Conservation (phyloP, 1,140 invertebrate species). For the Proales similis region DNA sequence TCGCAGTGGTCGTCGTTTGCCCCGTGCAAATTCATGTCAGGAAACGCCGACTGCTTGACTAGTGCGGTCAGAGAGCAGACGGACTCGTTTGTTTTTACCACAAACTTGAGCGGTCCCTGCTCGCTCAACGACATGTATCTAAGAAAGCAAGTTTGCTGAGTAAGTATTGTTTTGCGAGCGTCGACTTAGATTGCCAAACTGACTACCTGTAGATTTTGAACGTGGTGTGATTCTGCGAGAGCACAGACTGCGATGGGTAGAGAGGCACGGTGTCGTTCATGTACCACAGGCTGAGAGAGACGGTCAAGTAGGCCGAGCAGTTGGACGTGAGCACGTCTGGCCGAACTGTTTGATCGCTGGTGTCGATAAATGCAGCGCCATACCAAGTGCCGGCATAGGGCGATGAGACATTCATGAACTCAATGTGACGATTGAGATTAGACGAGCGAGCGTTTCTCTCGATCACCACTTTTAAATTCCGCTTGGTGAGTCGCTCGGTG, state of each 20-base stretch:
- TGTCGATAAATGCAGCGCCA: constrained; percentile 24
- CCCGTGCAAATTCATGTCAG: constrained; percentile 23
- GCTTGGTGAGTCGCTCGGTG: constrained; percentile 13
- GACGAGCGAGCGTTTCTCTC: constrained; percentile 8
- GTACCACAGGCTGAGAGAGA: constrained; percentile 26
- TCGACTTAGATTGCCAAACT: no score
- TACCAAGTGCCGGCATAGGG: constrained; percentile 24
- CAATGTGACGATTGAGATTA: constrained; percentile 2
- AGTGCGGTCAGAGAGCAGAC: constrained; percentile 2
- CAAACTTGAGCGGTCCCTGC: no score
- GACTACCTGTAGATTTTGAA: constrained; percentile 31
- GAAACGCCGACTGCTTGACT: constrained; percentile 31
- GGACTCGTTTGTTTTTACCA: constrained; percentile 17
- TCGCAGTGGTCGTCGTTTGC: constrained; percentile 17
- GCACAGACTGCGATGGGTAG: background rate
- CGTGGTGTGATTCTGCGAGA: constrained; percentile 1
- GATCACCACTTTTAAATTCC: constrained; percentile 18
- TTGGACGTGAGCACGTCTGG: constrained; percentile 29
- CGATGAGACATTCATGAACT: constrained; percentile 14
- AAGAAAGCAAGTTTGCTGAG: no score
- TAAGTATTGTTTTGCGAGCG: no score
- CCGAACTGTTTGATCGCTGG: constrained; percentile 17
- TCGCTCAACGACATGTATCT: constrained; percentile 32
- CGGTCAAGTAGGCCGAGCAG: constrained; percentile 23
- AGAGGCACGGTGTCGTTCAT: constrained; percentile 27